Percentiles rank a stretch among this genome's conserved stretches.
These are phyloP conservation scores for Cossypha dichroa DNA, from an alignment of 2,797 vertebrate genomes.

Conservation along the genomic window DNA sequence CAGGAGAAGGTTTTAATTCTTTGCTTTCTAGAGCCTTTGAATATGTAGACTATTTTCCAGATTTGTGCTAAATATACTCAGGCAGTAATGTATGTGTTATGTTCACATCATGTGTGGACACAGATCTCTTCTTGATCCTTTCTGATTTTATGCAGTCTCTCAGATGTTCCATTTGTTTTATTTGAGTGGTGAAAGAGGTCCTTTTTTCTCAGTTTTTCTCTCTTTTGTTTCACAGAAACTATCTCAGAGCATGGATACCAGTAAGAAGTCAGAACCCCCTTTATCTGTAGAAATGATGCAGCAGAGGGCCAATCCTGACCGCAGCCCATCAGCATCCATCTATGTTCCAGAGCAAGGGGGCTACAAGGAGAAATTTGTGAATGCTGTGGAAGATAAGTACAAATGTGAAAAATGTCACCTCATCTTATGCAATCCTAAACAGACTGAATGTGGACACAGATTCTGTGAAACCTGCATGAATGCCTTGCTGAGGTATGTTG, in stretches of 20 bases:
- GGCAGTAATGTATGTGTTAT: not conserved
- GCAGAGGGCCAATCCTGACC: constrained; percentile 83
- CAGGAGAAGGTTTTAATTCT: not conserved
- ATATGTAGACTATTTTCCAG: not conserved
- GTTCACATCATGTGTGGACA: not conserved
- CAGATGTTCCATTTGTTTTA: not conserved
- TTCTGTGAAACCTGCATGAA: constrained; percentile 94
- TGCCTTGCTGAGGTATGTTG: constrained; percentile 84
- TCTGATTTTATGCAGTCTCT: not conserved
- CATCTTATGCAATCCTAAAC: constrained; percentile 91
- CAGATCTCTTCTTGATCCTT: not conserved
- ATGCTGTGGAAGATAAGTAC: constrained; percentile 91
- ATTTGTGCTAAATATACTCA: not conserved
- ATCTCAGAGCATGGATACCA: constrained; percentile 87
- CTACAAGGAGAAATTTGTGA: constrained; percentile 91
- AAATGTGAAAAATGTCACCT: constrained; percentile 92
- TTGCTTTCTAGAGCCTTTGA: not conserved
- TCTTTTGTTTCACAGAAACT: constrained; percentile 49
- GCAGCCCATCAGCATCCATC: constrained; percentile 59
- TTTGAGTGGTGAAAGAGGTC: not conserved
- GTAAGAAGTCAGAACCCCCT: constrained; percentile 88
- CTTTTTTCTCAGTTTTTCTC: not conserved
- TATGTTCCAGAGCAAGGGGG: constrained; percentile 90
- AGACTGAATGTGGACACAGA: constrained; percentile 95
- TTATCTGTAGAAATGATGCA: constrained; percentile 86